These are phyloP conservation scores for Acipenser ruthenus DNA, from an alignment of 2,797 vertebrate genomes.

Conservation along the genomic window DNA sequence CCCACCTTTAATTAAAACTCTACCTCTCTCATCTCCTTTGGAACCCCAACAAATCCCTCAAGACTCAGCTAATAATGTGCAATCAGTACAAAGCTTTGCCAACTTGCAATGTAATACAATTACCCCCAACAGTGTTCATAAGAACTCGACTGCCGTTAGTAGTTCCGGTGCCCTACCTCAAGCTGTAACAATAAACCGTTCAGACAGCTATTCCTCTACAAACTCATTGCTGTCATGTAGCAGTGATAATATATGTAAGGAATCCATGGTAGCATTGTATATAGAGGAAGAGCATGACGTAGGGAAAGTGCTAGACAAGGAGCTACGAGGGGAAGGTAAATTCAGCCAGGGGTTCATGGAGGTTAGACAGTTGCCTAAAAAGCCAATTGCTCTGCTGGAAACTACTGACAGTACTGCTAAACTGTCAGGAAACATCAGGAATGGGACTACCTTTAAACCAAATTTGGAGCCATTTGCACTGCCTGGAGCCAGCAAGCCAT, in stretches of 20 bases:
- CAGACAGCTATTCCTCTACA: slow-evolving; percentile 43
- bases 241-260: slow-evolving; percentile 35
- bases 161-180: slow-evolving; percentile 37
- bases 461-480: slow-evolving; percentile 31
- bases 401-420: slow-evolving; percentile 18
- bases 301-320: slow-evolving; percentile 47
- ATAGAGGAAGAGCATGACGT: slow-evolving; percentile 88
- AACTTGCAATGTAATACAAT: slow-evolving; percentile 36
- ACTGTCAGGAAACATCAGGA: slow-evolving; percentile 36
- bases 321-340: slow-evolving; percentile 45
- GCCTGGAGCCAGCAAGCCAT: slow-evolving; percentile 27
- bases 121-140: slow-evolving; percentile 29
- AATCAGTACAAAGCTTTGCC: slow-evolving; percentile 39
- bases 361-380: slow-evolving; percentile 35
- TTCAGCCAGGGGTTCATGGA: slow-evolving; percentile 41
- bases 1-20: slow-evolving; percentile 57
- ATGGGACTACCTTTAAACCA: slow-evolving; percentile 35
- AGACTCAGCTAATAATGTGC: slow-evolving; percentile 34
- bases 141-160: slow-evolving; percentile 35
- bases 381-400: slow-evolving; percentile 23
- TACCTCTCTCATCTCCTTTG: slow-evolving; percentile 32
- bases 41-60: slow-evolving; percentile 38
- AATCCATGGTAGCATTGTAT: slow-evolving; percentile 75
- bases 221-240: slow-evolving; percentile 45
- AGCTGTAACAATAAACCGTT: slow-evolving; percentile 34